A percentile compares a stretch with the other conserved stretches of the same genome.
These are phyloP conservation scores for Pseudolycoriella hygida DNA, from an alignment of 2,888 invertebrate genomes.

Conservation along the genomic window DNA sequence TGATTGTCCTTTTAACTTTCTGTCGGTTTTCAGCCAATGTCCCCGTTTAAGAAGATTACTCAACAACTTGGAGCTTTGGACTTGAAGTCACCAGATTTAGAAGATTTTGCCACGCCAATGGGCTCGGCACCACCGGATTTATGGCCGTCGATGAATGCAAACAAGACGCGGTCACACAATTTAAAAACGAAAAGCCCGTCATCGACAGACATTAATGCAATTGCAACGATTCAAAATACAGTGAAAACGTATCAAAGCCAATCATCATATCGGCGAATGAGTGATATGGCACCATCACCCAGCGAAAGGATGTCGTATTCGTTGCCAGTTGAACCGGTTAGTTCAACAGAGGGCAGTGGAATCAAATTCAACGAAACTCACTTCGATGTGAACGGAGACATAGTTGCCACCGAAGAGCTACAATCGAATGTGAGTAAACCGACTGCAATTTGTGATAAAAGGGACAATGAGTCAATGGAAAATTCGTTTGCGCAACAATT, in stretches of 20 bases:
- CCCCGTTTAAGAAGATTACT: constrained; percentile 59
- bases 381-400: constrained; percentile 15
- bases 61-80: constrained; percentile 58
- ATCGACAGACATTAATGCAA: constrained; percentile 23
- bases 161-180: constrained; percentile 14
- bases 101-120: constrained; percentile 50
- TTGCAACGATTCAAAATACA: constrained; percentile 22
- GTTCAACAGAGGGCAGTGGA: constrained; percentile 1
- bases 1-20: no score
- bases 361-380: constrained; percentile 17
- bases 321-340: constrained; percentile 5
- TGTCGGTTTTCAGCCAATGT: constrained; percentile 32
- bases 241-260: constrained; percentile 24
- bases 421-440: background rate
- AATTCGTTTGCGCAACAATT: constrained; percentile 8
- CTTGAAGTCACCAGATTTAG: constrained; percentile 50
- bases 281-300: constrained; percentile 6
- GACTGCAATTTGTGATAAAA: background rate
- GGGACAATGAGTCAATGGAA: background rate
- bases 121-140: constrained; percentile 44
- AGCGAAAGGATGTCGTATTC: constrained; percentile 6
- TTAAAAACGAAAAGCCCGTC: constrained; percentile 19
- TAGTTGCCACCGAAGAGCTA: constrained; percentile 3
- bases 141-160: constrained; percentile 35
- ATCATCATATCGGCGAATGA: constrained; percentile 15